phyloP scores from a whole-genome alignment of 2,797 vertebrate species.

The Taeniopygia guttata region DNA sequence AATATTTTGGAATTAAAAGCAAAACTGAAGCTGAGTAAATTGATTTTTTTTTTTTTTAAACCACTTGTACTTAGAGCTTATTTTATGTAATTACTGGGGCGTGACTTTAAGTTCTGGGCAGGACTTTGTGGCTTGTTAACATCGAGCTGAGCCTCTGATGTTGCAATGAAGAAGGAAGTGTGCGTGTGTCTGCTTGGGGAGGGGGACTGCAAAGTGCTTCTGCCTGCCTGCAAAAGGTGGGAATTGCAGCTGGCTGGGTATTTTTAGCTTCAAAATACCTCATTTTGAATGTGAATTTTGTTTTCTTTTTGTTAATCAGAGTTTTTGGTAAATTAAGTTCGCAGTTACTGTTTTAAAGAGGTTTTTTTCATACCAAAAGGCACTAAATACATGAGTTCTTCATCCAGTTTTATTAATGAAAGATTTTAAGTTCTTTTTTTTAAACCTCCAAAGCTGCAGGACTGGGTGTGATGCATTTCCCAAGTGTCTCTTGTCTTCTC shows the following conservation, averaged over 20 bases:
- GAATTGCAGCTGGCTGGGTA: slow-evolving; percentile 56
- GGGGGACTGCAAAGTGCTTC: slow-evolving; percentile 4
- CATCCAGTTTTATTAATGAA: background rate
- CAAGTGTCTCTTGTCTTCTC: background rate
- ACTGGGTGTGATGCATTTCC: background rate
- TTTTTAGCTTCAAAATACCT: slow-evolving; percentile 46
- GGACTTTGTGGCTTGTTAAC: slow-evolving; percentile 25
- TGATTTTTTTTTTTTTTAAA: background rate
- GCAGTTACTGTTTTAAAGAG: background rate
- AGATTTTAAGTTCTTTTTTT: background rate
- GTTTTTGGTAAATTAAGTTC: background rate
- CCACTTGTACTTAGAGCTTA: background rate
- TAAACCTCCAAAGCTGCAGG: background rate
- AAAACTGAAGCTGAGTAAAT: background rate
- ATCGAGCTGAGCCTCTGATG: slow-evolving; percentile 26
- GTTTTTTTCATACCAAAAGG: background rate
- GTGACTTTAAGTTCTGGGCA: slow-evolving; percentile 30
- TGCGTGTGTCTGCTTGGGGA: background rate
- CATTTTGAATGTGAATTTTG: background rate
- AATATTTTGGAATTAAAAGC: background rate
- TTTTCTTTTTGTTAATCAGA: background rate
- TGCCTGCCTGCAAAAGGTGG: slow-evolving; percentile 49
- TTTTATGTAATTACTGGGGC: slow-evolving; percentile 32
- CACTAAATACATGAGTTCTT: background rate
- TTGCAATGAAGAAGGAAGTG: slow-evolving; percentile 62